Percentiles rank a stretch among this genome's conserved stretches.
Evolutionary conservation across 2,888 invertebrate species (phyloP).

Genomic region (Terebella lapidaria): DNA sequence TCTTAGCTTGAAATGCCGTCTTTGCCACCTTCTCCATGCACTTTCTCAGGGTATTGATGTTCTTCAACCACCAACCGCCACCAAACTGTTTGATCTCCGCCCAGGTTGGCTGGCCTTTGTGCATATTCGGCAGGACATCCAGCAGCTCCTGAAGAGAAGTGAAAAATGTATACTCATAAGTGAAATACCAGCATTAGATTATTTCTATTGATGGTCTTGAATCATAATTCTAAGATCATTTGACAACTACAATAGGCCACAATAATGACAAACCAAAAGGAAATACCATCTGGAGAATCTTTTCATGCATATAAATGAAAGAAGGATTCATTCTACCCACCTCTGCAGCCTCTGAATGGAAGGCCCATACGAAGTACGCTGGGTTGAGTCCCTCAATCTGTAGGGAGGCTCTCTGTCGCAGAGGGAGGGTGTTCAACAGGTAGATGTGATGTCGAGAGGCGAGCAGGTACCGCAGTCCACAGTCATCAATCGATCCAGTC

Average conservation of each 20-base stretch:
- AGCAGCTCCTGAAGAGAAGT: constrained; percentile 65
- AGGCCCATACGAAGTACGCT: constrained; percentile 94
- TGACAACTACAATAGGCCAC: too few species aligned
- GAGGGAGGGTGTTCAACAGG: constrained; percentile 83
- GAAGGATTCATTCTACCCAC: too few species aligned
- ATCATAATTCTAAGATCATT: neutral
- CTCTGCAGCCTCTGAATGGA: constrained; percentile 96
- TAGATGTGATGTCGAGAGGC: constrained; percentile 98
- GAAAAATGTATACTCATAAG: too few species aligned
- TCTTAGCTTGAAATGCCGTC: constrained; percentile 81
- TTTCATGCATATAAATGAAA: too few species aligned
- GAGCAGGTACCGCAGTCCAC: constrained; percentile 88
- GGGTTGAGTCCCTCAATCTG: constrained; percentile 67
- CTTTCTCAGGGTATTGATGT: constrained; percentile 71
- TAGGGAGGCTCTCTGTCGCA: constrained; percentile 78
- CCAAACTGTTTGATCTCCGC: constrained; percentile 81
- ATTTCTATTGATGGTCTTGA: too few species aligned
- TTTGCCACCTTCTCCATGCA: constrained; percentile 89
- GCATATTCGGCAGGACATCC: constrained; percentile 67
- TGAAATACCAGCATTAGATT: too few species aligned
- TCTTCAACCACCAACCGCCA: constrained; percentile 95
- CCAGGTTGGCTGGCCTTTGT: constrained; percentile 68
- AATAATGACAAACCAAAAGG: too few species aligned
- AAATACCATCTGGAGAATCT: too few species aligned
- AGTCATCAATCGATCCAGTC: constrained; percentile 73